These are phyloP conservation scores for Lamprotornis superbus DNA, from an alignment of 2,113 vertebrate genomes.

Conservation along the genomic window DNA sequence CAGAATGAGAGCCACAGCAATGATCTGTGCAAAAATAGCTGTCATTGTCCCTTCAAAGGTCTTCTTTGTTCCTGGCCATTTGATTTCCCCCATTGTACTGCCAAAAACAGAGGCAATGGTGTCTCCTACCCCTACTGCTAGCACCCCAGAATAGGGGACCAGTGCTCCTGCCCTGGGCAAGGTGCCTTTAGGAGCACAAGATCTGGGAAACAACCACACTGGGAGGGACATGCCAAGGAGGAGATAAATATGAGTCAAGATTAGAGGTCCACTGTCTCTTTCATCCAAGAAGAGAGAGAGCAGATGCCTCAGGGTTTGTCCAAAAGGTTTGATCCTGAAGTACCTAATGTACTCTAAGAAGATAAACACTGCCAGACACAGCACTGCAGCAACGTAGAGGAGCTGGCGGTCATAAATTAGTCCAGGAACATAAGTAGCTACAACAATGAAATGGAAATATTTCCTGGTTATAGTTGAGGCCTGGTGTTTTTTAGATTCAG, in stretches of 20 bases:
- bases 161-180: slow-evolving; percentile 82
- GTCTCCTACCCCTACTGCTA: slow-evolving; percentile 94
- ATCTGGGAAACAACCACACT: slow-evolving; percentile 89
- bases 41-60: slow-evolving; percentile 95
- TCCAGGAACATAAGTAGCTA: slow-evolving; percentile 90
- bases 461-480: slow-evolving; percentile 88
- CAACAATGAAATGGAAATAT: slow-evolving; percentile 93
- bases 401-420: slow-evolving; percentile 88
- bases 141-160: slow-evolving; percentile 90
- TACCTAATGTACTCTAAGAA: slow-evolving; percentile 91
- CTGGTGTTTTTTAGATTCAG: slow-evolving; percentile 89
- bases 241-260: slow-evolving; percentile 94
- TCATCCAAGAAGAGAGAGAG: slow-evolving; percentile 94
- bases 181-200: slow-evolving; percentile 83
- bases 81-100: slow-evolving; percentile 90
- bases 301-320: slow-evolving; percentile 83
- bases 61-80: slow-evolving; percentile 96
- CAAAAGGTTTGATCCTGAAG: slow-evolving; percentile 91
- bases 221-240: slow-evolving; percentile 94
- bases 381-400: slow-evolving; percentile 85
- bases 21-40: slow-evolving; percentile 94
- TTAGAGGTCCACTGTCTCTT: slow-evolving; percentile 93
- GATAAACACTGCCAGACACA: slow-evolving; percentile 85
- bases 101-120: slow-evolving; percentile 91
- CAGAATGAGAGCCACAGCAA: slow-evolving; percentile 91